A percentile compares a stretch with the other conserved stretches of the same genome.
phyloP scores from a whole-genome alignment of 2,888 invertebrate genomes.

The Mesochorus sp. region DNA sequence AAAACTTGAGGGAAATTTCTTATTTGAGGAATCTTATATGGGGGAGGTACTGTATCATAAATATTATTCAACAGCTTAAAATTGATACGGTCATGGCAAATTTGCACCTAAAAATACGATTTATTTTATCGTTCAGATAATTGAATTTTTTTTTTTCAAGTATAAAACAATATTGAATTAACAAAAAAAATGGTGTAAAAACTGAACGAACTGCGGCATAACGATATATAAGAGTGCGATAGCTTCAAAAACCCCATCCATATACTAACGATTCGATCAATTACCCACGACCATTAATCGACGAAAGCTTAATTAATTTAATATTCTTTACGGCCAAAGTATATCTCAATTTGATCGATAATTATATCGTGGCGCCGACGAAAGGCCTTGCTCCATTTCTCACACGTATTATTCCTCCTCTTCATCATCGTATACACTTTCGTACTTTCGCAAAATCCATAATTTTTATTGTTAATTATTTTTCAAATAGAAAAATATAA shows the following conservation, averaged over 20 bases:
- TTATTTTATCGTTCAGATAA: no score
- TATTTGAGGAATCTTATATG: no score
- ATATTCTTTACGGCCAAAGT: slow-evolving; percentile 19
- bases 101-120: no score
- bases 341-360: slow-evolving; percentile 3
- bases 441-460: neutral
- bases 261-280: slow-evolving; percentile 1
- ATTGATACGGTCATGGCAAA: no score
- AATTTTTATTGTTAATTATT: neutral
- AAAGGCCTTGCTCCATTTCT: slow-evolving; percentile 46
- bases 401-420: slow-evolving; percentile 15
- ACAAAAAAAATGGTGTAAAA: no score
- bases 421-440: neutral
- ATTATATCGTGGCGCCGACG: slow-evolving; percentile 47
- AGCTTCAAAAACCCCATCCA: slow-evolving; percentile 11
- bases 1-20: no score
- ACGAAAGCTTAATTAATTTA: slow-evolving; percentile 47
- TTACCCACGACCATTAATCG: slow-evolving; percentile 18
- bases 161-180: no score
- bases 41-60: no score
- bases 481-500: no score
- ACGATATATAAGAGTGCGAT: slow-evolving; percentile 11
- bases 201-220: neutral
- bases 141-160: no score
- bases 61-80: no score